Evolutionary conservation across 2,888 invertebrate genomes (phyloP).

Genomic region (Amiota communis): DNA sequence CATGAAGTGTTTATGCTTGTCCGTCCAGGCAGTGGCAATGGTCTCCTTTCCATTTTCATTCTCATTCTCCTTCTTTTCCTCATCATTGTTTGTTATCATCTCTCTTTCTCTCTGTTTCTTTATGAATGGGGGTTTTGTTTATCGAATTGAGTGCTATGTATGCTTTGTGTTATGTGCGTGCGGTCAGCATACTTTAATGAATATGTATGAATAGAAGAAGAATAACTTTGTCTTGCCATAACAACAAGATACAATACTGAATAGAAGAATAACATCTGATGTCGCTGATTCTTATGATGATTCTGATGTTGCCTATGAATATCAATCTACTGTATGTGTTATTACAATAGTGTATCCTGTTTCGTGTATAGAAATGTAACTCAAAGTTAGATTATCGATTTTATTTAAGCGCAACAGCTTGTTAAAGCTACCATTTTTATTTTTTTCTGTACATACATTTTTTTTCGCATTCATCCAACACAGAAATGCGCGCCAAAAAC

Average conservation of each 20-base stretch:
- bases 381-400: constrained; percentile 8
- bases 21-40: neutral
- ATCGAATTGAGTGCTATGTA: constrained; percentile 21
- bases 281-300: neutral
- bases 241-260: neutral
- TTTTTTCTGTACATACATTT: too few relatives aligned
- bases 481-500: too few relatives aligned
- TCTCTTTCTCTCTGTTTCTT: too few relatives aligned
- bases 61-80: neutral
- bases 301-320: constrained; percentile 6
- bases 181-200: constrained; percentile 66
- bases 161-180: constrained; percentile 43
- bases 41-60: neutral
- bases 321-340: neutral
- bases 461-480: too few relatives aligned
- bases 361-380: neutral
- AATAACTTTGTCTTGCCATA: constrained; percentile 41
- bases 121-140: too few relatives aligned
- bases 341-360: too few relatives aligned
- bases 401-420: constrained; percentile 10
- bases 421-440: too few relatives aligned
- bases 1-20: constrained; percentile 24
- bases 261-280: constrained; percentile 44
- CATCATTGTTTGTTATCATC: too few relatives aligned
- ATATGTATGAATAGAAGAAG: constrained; percentile 60